Percentiles rank a stretch among this genome's conserved stretches.
These are phyloP conservation scores for Myrmophylax atrothorax DNA, from an alignment of 2,113 vertebrate genomes.

Conservation along the genomic window DNA sequence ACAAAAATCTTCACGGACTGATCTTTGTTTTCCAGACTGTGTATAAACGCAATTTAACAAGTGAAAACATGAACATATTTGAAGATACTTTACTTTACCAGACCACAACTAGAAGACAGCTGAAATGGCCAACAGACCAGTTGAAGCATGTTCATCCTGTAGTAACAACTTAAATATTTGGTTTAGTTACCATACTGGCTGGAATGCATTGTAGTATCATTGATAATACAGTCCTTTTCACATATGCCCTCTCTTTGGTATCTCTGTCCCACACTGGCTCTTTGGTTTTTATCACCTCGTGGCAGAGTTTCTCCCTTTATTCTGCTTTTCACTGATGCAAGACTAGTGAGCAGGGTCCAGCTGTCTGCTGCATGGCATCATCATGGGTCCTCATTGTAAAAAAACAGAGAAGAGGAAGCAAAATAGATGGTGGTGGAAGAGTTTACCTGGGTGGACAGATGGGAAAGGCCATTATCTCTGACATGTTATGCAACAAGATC, in stretches of 20 bases:
- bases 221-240: neutral
- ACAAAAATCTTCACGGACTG: neutral
- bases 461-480: neutral
- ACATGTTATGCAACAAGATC: accelerated
- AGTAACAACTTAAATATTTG: neutral
- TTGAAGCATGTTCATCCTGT: neutral
- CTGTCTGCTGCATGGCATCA: neutral
- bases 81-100: neutral
- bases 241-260: neutral
- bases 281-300: neutral
- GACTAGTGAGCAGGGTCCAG: neutral
- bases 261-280: neutral
- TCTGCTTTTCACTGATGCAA: neutral
- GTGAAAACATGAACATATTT: neutral
- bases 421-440: neutral
- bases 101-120: conserved; percentile 3
- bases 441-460: neutral
- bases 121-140: neutral
- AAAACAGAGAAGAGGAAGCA: neutral
- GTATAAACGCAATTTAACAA: neutral
- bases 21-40: neutral
- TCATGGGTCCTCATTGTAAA: neutral
- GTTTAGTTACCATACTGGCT: neutral
- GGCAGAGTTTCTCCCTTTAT: neutral
- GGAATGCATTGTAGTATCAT: neutral